Evolutionary conservation across 2,113 vertebrate species (phyloP).

Genomic region (Calyptommatus sinebrachiatus): DNA sequence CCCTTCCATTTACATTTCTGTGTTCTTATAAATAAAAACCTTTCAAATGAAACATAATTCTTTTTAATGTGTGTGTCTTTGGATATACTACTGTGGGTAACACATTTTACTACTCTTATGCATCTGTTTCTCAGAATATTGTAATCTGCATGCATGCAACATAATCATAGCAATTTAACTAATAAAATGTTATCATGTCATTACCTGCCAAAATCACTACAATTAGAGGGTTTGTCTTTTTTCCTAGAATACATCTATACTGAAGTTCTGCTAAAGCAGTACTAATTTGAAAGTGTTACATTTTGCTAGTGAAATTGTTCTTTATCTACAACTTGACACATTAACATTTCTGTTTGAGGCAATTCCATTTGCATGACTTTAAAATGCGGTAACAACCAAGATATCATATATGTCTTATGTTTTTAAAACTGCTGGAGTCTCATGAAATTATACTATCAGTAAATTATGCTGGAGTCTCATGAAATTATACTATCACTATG

Average conservation of each 20-base stretch:
- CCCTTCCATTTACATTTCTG: conserved; percentile 43
- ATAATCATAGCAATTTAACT: conserved; percentile 54
- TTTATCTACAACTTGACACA: conserved; percentile 44
- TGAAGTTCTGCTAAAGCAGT: conserved; percentile 46
- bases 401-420: conserved; percentile 19
- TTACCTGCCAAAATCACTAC: conserved; percentile 46
- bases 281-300: conserved; percentile 38
- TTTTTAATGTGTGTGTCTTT: conserved; percentile 49
- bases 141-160: conserved; percentile 25
- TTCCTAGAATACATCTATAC: conserved; percentile 44
- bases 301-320: conserved; percentile 57
- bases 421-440: not conserved
- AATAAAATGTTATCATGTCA: conserved; percentile 48
- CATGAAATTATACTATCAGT: not conserved
- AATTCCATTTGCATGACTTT: conserved; percentile 53
- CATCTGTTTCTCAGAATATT: conserved; percentile 35
- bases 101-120: conserved; percentile 45
- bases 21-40: conserved; percentile 34
- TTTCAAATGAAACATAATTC: conserved; percentile 33
- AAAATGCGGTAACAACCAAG: conserved; percentile 51
- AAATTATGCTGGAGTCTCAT: not conserved
- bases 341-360: conserved; percentile 56
- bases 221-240: conserved; percentile 41
- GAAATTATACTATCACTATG: not conserved
- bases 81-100: conserved; percentile 1